phyloP scores from a whole-genome alignment of 1,140 invertebrate genomes.

The Cydia pomonella region DNA sequence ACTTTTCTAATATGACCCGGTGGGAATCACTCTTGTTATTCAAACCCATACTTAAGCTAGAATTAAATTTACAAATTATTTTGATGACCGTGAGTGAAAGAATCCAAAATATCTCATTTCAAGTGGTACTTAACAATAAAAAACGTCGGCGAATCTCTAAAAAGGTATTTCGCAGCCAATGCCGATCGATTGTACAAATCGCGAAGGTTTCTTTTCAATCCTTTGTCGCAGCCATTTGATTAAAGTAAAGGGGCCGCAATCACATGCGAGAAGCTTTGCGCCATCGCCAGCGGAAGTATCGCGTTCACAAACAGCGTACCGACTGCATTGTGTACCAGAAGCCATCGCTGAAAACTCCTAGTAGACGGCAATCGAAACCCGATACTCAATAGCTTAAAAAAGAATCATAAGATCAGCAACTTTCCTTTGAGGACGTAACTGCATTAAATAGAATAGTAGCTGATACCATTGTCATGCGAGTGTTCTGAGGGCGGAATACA shows the following conservation, averaged over 20 bases:
- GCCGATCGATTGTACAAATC: slow-evolving; percentile 71
- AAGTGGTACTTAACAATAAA: slow-evolving; percentile 41
- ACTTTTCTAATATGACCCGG: not conserved
- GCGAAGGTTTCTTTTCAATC: slow-evolving; percentile 72
- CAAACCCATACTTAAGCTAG: slow-evolving; percentile 8
- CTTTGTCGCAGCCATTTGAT: slow-evolving; percentile 78
- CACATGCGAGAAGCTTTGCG: slow-evolving; percentile 61
- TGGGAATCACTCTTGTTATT: slow-evolving; percentile 22
- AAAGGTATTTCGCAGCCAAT: slow-evolving; percentile 69
- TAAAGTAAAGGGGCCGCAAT: slow-evolving; percentile 76
- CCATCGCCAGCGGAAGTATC: slow-evolving; percentile 76
- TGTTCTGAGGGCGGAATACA: not conserved
- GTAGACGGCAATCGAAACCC: slow-evolving; percentile 55
- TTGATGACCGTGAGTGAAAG: not conserved
- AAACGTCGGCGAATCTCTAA: slow-evolving; percentile 61
- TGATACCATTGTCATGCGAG: slow-evolving; percentile 11
- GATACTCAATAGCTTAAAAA: slow-evolving; percentile 55
- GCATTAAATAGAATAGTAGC: slow-evolving; percentile 12
- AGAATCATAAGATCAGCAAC: slow-evolving; percentile 57
- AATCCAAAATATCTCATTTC: slow-evolving; percentile 40
- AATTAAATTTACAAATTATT: not conserved
- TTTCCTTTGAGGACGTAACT: slow-evolving; percentile 37
- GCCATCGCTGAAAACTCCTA: slow-evolving; percentile 48
- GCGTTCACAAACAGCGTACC: slow-evolving; percentile 73
- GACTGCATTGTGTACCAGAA: slow-evolving; percentile 65